These are phyloP conservation scores for Drosophila cognata DNA, from an alignment of 2,888 invertebrate genomes.

Conservation along the genomic window DNA sequence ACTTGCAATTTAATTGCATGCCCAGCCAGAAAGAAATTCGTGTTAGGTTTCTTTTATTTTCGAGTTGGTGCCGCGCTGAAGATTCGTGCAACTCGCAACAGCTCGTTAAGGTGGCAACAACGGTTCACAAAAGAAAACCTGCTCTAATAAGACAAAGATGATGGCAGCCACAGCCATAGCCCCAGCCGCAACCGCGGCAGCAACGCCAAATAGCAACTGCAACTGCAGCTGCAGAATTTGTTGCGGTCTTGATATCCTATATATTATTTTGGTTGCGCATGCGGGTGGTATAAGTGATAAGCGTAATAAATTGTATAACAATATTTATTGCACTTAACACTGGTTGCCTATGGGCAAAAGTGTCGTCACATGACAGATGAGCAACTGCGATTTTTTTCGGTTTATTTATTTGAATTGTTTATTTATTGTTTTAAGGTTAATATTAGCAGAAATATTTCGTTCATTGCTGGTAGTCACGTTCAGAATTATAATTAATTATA, in stretches of 20 bases:
- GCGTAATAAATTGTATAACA: background rate
- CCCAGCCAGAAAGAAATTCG: conserved; percentile 42
- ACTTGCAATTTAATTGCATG: conserved; percentile 72
- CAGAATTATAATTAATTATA: background rate
- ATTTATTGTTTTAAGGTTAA: background rate
- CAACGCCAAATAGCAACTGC: conserved; percentile 9
- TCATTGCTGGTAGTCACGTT: background rate
- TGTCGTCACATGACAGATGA: background rate
- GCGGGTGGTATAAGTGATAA: background rate
- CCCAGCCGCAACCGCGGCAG: conserved; percentile 5
- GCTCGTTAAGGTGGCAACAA: conserved; percentile 62
- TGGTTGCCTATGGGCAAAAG: background rate
- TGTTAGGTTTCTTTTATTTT: conserved; percentile 12
- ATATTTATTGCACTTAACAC: background rate
- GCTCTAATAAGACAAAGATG: conserved; percentile 73
- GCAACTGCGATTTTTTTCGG: background rate
- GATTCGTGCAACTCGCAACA: conserved; percentile 45
- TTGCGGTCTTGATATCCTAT: conserved; percentile 47
- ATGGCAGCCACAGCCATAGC: conserved; percentile 43
- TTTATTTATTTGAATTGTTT: background rate
- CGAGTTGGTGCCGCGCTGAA: background rate
- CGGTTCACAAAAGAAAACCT: conserved; percentile 57
- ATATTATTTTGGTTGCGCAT: background rate
- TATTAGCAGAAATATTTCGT: background rate
- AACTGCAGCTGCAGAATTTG: conserved; percentile 58